A percentile compares a stretch with the other conserved stretches of the same genome.
Evolutionary conservation across 2,888 invertebrate genomes (phyloP).

Genomic region (Synergus gifuensis): DNA sequence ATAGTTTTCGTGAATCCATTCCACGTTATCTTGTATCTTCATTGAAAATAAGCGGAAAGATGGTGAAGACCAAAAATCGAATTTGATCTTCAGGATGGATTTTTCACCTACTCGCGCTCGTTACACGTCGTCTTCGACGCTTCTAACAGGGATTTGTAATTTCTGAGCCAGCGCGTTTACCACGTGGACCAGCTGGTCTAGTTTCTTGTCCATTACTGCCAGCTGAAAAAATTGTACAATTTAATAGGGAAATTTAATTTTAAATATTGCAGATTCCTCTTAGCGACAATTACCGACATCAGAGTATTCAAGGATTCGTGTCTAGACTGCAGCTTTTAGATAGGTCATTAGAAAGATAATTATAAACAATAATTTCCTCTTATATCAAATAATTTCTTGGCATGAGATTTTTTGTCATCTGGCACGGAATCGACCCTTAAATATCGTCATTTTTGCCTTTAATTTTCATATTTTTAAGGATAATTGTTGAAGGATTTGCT

Average conservation of each 20-base stretch:
- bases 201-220: constrained; percentile 80
- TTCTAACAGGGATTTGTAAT: constrained; percentile 79
- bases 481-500: background rate
- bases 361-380: no score
- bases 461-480: no score
- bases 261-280: no score
- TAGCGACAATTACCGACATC: no score
- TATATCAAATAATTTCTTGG: no score
- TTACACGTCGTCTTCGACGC: constrained; percentile 80
- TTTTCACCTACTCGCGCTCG: constrained; percentile 53
- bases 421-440: background rate
- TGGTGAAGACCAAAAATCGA: constrained; percentile 8
- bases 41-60: background rate
- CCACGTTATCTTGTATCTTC: background rate
- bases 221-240: constrained; percentile 59
- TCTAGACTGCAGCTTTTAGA: no score
- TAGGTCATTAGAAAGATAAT: no score
- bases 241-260: no score
- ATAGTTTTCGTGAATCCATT: constrained; percentile 15
- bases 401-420: no score
- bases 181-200: constrained; percentile 79
- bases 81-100: background rate
- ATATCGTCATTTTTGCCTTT: no score
- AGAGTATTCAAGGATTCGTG: no score
- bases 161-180: constrained; percentile 75